These are phyloP conservation scores for Rhinolophus sinicus DNA, from an alignment of 2,113 vertebrate species.

Conservation along the genomic window DNA sequence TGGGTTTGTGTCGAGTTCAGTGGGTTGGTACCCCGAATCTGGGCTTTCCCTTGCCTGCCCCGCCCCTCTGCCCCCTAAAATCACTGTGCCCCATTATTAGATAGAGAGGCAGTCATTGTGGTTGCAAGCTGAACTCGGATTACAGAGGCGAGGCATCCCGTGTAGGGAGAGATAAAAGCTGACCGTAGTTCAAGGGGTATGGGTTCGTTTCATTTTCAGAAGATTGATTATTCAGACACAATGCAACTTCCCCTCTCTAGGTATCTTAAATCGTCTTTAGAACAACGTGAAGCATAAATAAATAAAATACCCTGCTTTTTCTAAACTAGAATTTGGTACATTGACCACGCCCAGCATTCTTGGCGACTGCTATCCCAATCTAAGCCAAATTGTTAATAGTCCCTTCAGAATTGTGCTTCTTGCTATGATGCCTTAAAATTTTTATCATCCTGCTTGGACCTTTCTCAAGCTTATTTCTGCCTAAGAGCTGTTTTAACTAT, in stretches of 20 bases:
- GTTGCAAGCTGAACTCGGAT: not conserved
- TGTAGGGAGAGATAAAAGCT: not conserved
- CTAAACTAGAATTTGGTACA: conserved; percentile 34
- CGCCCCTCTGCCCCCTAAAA: not conserved
- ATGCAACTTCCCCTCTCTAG: not conserved
- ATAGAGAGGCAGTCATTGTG: not conserved
- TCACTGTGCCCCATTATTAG: not conserved
- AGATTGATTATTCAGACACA: not conserved
- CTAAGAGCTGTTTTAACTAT: conserved; percentile 66
- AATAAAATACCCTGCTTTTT: not conserved
- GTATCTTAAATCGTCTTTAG: not conserved
- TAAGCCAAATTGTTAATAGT: conserved; percentile 61
- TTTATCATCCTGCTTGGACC: conserved; percentile 12
- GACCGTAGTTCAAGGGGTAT: not conserved
- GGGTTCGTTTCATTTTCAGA: not conserved
- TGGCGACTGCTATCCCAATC: conserved; percentile 10
- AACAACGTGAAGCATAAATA: conserved; percentile 26
- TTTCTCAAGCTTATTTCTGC: conserved; percentile 57
- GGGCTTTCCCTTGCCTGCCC: not conserved
- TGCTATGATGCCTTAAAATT: conserved; percentile 13
- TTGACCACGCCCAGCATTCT: conserved; percentile 61
- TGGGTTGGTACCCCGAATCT: not conserved
- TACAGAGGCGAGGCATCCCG: not conserved
- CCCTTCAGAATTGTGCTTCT: conserved; percentile 36
- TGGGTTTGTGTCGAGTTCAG: not conserved